Conservation (phyloP, 1,140 invertebrate species). For the Delia radicum region DNA sequence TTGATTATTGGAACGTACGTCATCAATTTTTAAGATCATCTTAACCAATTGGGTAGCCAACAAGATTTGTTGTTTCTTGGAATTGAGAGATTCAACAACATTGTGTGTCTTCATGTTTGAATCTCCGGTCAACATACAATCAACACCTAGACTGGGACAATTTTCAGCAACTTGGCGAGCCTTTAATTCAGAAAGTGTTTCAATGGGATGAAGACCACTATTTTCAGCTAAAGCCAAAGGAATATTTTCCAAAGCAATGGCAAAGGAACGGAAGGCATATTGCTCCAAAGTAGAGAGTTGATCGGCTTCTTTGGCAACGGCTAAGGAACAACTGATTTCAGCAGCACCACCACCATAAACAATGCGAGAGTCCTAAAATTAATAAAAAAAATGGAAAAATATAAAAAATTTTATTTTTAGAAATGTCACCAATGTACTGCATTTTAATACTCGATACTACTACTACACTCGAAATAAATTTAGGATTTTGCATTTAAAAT, state of each 20-base stretch:
- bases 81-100: slow-evolving; percentile 95
- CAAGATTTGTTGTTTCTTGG: slow-evolving; percentile 96
- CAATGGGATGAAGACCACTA: slow-evolving; percentile 89
- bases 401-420: no score
- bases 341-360: slow-evolving; percentile 97
- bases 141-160: slow-evolving; percentile 88
- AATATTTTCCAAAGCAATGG: slow-evolving; percentile 93
- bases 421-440: no score
- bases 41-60: slow-evolving; percentile 96
- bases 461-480: no score
- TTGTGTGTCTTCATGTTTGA: slow-evolving; percentile 94
- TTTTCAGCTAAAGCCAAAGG: slow-evolving; percentile 97
- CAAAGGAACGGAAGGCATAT: slow-evolving; percentile 94
- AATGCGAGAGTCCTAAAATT: slow-evolving; percentile 77
- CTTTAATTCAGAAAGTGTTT: slow-evolving; percentile 91
- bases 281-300: slow-evolving; percentile 93
- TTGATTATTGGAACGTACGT: slow-evolving; percentile 69
- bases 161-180: slow-evolving; percentile 82
- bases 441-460: no score
- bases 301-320: slow-evolving; percentile 85
- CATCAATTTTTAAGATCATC: slow-evolving; percentile 99
- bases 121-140: slow-evolving; percentile 88
- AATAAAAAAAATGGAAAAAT: not conserved
- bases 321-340: slow-evolving; percentile 93
- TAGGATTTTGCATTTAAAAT: no score